Evolutionary conservation across 2,888 invertebrate species (phyloP).

Genomic region (Boloria selene): DNA sequence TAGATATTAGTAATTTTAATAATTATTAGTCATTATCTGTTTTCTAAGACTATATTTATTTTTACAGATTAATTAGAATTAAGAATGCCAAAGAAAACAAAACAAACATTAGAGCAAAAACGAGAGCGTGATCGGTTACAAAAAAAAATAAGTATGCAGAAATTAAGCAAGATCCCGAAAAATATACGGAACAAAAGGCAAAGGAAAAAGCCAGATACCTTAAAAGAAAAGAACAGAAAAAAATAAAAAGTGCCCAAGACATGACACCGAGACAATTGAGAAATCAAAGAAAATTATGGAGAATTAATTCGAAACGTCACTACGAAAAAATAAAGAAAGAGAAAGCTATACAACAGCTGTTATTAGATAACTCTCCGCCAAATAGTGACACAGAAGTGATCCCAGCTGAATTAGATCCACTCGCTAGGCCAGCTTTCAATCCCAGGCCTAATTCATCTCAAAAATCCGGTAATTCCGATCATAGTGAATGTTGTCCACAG

Average conservation of each 20-base stretch:
- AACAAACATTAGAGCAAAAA: too few relatives aligned
- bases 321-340: slow-evolving; percentile 31
- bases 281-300: slow-evolving; percentile 36
- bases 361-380: slow-evolving; percentile 29
- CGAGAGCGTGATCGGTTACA: too few relatives aligned
- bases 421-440: not conserved
- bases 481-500: too few relatives aligned
- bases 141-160: too few relatives aligned
- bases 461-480: too few relatives aligned
- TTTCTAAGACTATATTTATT: too few relatives aligned
- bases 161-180: too few relatives aligned
- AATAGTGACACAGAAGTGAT: slow-evolving; percentile 18
- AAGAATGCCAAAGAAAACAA: too few relatives aligned
- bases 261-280: slow-evolving; percentile 34
- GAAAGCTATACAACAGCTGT: slow-evolving; percentile 26
- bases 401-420: slow-evolving; percentile 2
- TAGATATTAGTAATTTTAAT: too few relatives aligned
- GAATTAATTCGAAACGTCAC: slow-evolving; percentile 27
- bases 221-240: slow-evolving; percentile 25
- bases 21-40: too few relatives aligned
- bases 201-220: slow-evolving; percentile 31
- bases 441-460: not conserved
- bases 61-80: too few relatives aligned
- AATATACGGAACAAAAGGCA: not conserved
- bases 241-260: slow-evolving; percentile 30